A percentile compares a stretch with the other conserved stretches of the same genome.
Evolutionary conservation across 2,113 vertebrate genomes (phyloP).

Genomic region (Thamnophis sirtalis): DNA sequence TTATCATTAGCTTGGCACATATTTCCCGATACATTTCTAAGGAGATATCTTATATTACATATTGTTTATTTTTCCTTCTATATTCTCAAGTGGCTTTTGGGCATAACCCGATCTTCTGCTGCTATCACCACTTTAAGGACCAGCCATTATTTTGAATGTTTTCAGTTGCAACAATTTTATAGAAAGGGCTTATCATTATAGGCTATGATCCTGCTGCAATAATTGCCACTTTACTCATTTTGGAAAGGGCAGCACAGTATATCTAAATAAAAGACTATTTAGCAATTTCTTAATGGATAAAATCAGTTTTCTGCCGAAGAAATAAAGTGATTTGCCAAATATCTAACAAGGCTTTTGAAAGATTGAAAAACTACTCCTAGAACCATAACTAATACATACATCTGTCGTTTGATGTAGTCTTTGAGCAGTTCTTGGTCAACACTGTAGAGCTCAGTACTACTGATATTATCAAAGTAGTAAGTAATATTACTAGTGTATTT

Average conservation of each 20-base stretch:
- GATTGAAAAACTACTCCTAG: not conserved
- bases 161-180: not conserved
- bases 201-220: not conserved
- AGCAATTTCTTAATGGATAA: not conserved
- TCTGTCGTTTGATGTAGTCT: constrained; percentile 98
- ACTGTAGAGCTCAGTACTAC: constrained; percentile 87
- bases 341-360: not conserved
- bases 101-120: not conserved
- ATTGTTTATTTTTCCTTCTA: not conserved
- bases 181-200: not conserved
- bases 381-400: constrained; percentile 72
- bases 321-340: not conserved
- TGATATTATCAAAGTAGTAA: constrained; percentile 97
- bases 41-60: not conserved
- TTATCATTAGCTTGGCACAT: not conserved
- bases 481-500: constrained; percentile 90
- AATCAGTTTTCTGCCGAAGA: not conserved
- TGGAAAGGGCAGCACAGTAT: not conserved
- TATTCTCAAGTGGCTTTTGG: not conserved
- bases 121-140: not conserved
- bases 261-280: not conserved
- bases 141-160: not conserved
- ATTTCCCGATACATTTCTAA: not conserved
- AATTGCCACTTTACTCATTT: not conserved
- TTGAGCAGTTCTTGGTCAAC: constrained; percentile 95